These are phyloP conservation scores for Avahi laniger DNA, from an alignment of 2,797 vertebrate genomes.

Conservation along the genomic window DNA sequence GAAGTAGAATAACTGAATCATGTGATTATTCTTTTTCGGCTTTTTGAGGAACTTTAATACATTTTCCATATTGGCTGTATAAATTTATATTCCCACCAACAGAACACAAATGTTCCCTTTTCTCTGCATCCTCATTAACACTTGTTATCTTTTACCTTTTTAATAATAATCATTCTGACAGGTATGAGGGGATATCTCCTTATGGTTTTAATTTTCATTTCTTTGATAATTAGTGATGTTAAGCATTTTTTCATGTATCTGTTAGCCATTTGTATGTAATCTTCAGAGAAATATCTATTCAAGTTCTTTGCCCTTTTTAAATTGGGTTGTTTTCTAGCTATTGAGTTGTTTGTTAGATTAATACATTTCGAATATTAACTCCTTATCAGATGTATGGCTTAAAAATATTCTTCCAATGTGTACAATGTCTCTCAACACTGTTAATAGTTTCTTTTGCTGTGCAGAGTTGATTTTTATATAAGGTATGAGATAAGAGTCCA, in stretches of 20 bases:
- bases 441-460: neutral
- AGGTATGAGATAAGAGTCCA: neutral
- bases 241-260: neutral
- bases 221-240: neutral
- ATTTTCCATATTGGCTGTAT: neutral
- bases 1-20: neutral
- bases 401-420: neutral
- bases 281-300: neutral
- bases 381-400: neutral
- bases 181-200: neutral
- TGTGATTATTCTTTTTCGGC: neutral
- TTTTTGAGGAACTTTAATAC: neutral
- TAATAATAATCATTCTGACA: neutral
- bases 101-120: neutral
- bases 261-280: neutral
- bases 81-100: neutral
- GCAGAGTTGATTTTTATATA: neutral
- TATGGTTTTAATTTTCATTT: neutral
- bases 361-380: neutral
- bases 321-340: neutral
- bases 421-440: neutral
- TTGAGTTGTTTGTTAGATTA: neutral
- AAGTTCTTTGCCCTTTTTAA: neutral
- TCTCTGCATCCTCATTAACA: neutral
- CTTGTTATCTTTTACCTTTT: neutral